Evolutionary conservation across 2,797 vertebrate species (phyloP).

Genomic region (Hypotaenidia okinawae): DNA sequence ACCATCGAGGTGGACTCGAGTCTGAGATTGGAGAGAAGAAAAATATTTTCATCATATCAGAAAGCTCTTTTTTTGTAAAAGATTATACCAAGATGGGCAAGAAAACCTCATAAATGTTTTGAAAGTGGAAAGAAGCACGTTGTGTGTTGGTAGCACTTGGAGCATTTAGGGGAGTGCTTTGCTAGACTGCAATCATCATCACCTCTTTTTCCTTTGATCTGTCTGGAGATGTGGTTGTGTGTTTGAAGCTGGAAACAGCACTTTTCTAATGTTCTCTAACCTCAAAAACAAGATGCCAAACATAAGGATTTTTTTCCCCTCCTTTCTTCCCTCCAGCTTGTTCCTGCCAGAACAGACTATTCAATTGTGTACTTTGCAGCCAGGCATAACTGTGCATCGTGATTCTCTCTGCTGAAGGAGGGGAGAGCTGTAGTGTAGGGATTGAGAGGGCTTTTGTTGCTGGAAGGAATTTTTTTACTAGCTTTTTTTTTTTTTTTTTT

Average conservation of each 20-base stretch:
- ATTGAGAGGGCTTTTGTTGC: constrained; percentile 29
- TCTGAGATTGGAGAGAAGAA: neutral
- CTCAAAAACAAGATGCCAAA: constrained; percentile 45
- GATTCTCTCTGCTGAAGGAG: neutral
- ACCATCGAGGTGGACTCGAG: neutral
- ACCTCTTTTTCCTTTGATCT: neutral
- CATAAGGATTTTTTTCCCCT: neutral
- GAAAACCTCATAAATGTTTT: neutral
- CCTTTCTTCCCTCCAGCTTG: constrained; percentile 21
- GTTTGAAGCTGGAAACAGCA: constrained; percentile 46
- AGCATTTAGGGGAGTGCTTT: neutral
- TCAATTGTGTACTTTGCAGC: constrained; percentile 14
- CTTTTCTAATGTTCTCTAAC: constrained; percentile 49
- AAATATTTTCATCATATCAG: neutral
- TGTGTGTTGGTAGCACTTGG: neutral
- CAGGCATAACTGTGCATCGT: neutral
- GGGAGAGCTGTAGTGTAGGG: neutral
- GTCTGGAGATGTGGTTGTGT: constrained; percentile 17
- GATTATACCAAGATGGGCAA: neutral
- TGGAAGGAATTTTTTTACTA: constrained; percentile 59
- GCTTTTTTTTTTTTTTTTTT: neutral
- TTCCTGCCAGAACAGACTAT: constrained; percentile 51
- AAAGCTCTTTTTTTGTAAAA: neutral
- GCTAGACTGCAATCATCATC: neutral
- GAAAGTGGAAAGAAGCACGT: neutral